A percentile compares a stretch with the other conserved stretches of the same genome.
These are phyloP conservation scores for Maconellicoccus hirsutus DNA, from an alignment of 1,140 invertebrate species.

Conservation along the genomic window DNA sequence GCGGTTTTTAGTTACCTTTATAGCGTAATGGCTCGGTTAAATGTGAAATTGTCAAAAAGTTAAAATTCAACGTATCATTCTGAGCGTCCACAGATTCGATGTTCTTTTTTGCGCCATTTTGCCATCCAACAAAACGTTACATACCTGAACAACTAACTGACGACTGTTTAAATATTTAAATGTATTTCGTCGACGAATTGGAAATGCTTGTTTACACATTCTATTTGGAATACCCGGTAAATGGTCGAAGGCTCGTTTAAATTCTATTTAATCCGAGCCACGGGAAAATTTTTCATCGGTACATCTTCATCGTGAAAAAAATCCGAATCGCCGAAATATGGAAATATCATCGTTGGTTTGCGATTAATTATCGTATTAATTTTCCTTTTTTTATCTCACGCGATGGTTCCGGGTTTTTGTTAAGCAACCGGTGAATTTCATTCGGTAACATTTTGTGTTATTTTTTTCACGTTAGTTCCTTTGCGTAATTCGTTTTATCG, in stretches of 20 bases:
- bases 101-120: not conserved
- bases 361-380: too few relatives aligned
- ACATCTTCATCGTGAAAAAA: too few relatives aligned
- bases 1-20: not conserved
- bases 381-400: too few relatives aligned
- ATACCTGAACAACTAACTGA: not conserved
- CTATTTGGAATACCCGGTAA: not conserved
- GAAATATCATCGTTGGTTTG: too few relatives aligned
- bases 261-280: not conserved
- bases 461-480: too few relatives aligned
- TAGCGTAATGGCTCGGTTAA: not conserved
- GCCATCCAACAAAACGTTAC: not conserved
- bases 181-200: not conserved
- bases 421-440: too few relatives aligned
- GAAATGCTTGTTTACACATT: not conserved
- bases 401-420: too few relatives aligned
- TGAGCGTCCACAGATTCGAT: not conserved
- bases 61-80: not conserved
- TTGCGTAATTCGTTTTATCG: too few relatives aligned
- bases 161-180: constrained; percentile 4
- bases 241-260: not conserved
- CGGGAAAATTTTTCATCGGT: too few relatives aligned
- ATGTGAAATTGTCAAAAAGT: constrained; percentile 7
- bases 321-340: too few relatives aligned
- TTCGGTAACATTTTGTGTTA: too few relatives aligned